Evolutionary conservation across 1,140 invertebrate genomes (phyloP), one percentile per base, ranked within the genome.

Genomic region (Belonocnema kinseyi): DNA sequence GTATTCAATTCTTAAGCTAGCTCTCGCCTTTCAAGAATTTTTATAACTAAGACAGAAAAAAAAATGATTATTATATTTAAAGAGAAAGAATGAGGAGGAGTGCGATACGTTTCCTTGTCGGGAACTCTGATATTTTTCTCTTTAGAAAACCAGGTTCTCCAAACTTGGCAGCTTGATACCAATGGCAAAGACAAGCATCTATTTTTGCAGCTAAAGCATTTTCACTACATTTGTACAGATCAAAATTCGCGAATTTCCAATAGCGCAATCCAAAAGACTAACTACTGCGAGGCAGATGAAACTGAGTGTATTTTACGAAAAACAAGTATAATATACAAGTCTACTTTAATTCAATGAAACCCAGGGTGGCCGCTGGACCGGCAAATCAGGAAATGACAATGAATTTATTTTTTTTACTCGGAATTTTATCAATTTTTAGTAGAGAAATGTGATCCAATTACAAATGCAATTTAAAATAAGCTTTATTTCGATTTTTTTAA

Each of bases 191-290:
- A 85, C 78, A 82, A 81, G 83, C 83, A 86, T 90, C 87, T 90
- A 88, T 90, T 88, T 89, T 90, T 88, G 82, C 86, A 90, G 85
- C 83, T 84, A 71, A 85, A 74, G 76, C 75, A 74, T 87, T 90
- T 88, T 88, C 83, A 84, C 77, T 81, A 82, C 74, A 79, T 87
- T 89, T 87, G 77, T 88, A 86, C 74, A 76, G 61, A 66, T 46
- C 66, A 82, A 80, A 78, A 80, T 82, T 83, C 78, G 58, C 77
- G 73, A 66, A 79, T 84, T 80, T 82, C 75, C 78, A 79, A 51
- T 75, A 78, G 72, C 73, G 71, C 50, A 73, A 75, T 80, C 50
- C 72, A 14, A 40, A 77, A 77, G 17, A 74, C 66, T 56, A 75
- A 72, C 53, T 81, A 46, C 73, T 80, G 77, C 16, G 54, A 76